phyloP scores from a whole-genome alignment of 1,140 invertebrate genomes.

The Calycopis cecrops region DNA sequence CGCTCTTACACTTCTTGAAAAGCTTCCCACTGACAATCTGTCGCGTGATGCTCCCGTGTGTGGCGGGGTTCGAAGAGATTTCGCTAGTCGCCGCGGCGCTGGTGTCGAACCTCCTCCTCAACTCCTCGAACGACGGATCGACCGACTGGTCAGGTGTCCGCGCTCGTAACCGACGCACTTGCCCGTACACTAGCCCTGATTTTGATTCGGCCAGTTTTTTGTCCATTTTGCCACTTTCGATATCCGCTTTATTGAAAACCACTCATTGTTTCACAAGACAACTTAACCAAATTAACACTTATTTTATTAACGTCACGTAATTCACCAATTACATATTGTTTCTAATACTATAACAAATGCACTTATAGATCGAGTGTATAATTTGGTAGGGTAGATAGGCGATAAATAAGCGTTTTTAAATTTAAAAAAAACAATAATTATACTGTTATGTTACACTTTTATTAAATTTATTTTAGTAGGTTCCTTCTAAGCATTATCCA shows the following conservation, averaged over 20 bases:
- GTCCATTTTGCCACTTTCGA: conserved; percentile 46
- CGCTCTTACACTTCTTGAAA: conserved; percentile 86
- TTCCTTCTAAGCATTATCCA: no score
- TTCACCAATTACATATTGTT: neutral
- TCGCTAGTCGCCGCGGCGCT: conserved; percentile 54
- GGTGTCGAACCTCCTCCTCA: conserved; percentile 60
- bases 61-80: conserved; percentile 58
- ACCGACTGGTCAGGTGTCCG: conserved; percentile 45
- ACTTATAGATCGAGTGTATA: no score
- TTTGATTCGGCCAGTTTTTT: conserved; percentile 47
- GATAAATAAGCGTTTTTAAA: no score
- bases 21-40: conserved; percentile 75
- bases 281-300: neutral
- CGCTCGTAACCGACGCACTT: conserved; percentile 42
- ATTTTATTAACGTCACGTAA: neutral
- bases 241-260: conserved; percentile 19
- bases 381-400: no score
- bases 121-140: conserved; percentile 59
- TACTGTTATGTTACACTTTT: no score
- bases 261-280: neutral
- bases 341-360: no score
- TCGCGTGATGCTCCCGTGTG: conserved; percentile 69
- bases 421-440: no score
- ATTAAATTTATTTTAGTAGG: no score
- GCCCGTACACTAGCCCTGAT: conserved; percentile 45